These are phyloP conservation scores for Phylloscopus trochiloides DNA, from an alignment of 2,113 vertebrate species.

Conservation along the genomic window DNA sequence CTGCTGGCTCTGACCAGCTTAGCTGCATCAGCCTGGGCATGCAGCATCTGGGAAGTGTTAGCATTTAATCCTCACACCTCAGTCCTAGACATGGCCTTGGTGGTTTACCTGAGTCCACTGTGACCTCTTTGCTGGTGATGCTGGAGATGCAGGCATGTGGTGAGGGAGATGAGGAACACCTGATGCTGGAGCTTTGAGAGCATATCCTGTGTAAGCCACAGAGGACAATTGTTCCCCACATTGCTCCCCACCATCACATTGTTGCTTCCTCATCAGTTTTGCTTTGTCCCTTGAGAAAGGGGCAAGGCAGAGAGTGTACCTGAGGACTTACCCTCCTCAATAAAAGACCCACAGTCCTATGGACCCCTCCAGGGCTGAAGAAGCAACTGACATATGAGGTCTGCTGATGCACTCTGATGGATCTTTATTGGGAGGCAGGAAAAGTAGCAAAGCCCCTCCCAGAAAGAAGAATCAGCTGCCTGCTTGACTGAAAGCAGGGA, in stretches of 20 bases:
- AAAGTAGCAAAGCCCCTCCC: not conserved
- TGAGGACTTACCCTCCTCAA: not conserved
- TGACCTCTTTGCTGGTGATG: not conserved
- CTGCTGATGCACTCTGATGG: not conserved
- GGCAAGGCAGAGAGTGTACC: not conserved
- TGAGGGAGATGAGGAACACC: fast-evolving
- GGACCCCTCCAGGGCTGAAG: not conserved
- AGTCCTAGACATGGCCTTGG: fast-evolving
- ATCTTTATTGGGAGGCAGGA: not conserved
- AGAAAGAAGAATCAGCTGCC: not conserved
- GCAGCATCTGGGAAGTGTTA: not conserved
- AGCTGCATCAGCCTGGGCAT: not conserved
- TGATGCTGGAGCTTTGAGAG: not conserved
- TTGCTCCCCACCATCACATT: fast-evolving
- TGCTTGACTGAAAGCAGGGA: not conserved
- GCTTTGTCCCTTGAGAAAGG: not conserved
- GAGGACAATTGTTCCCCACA: not conserved
- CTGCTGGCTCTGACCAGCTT: not conserved
- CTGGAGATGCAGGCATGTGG: not conserved
- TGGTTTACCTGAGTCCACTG: not conserved
- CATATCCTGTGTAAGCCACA: not conserved
- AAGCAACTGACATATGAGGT: not conserved
- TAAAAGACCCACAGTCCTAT: not conserved
- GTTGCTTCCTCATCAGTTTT: not conserved
- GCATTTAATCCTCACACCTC: not conserved